Percentiles rank a stretch among this genome's conserved stretches.
Conservation (phyloP, 2,113 vertebrate genomes). For the Ancistrus triradiatus region DNA sequence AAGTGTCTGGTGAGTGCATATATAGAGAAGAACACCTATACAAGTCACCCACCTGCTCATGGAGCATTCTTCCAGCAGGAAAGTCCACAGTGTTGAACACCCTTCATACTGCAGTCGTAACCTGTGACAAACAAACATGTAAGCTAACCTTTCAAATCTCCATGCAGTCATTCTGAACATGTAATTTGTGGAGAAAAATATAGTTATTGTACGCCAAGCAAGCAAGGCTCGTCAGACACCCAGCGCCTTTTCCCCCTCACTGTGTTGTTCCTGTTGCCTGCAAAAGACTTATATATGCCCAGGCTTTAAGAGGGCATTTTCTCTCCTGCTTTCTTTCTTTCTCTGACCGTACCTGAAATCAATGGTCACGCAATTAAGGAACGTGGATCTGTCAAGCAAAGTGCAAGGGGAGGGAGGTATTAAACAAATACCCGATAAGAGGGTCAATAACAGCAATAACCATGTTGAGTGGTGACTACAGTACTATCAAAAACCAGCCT, state of each 20-base stretch:
- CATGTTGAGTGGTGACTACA: slow-evolving; percentile 38
- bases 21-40: too few species aligned
- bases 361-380: slow-evolving; percentile 47
- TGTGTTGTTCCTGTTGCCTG: slow-evolving; percentile 5
- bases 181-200: too few species aligned
- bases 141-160: too few species aligned
- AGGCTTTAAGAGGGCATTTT: slow-evolving; percentile 30
- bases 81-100: too few species aligned
- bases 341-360: slow-evolving; percentile 45
- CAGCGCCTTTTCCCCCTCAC: slow-evolving; percentile 15
- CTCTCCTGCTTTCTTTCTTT: slow-evolving; percentile 28
- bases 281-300: slow-evolving; percentile 40
- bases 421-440: slow-evolving; percentile 42
- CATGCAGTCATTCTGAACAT: too few species aligned
- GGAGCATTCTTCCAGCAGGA: too few species aligned
- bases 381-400: slow-evolving; percentile 44
- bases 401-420: slow-evolving; percentile 34
- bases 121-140: too few species aligned
- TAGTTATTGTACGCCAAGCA: too few species aligned
- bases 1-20: too few species aligned
- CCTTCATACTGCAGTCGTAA: too few species aligned
- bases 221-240: too few species aligned
- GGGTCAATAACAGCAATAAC: slow-evolving; percentile 43
- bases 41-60: slow-evolving; percentile 18
- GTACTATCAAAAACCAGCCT: slow-evolving; percentile 38